Evolutionary conservation across 2,797 vertebrate species (phyloP).

Genomic region (Sorex maritimensis): DNA sequence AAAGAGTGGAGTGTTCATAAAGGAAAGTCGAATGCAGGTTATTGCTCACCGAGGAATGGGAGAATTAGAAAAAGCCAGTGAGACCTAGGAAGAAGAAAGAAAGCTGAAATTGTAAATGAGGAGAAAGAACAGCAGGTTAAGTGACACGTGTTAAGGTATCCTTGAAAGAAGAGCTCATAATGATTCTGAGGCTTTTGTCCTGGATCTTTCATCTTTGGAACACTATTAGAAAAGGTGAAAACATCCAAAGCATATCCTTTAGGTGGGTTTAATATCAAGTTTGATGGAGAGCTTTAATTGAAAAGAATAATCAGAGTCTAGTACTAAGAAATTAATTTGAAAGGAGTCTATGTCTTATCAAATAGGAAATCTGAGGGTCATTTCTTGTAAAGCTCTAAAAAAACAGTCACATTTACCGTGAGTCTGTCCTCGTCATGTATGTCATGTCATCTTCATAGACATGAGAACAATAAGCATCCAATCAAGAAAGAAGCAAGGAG

Average conservation of each 20-base stretch:
- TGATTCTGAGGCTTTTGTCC: not conserved
- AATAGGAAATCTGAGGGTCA: not conserved
- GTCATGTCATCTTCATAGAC: not conserved
- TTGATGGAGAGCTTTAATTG: constrained; percentile 41
- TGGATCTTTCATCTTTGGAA: constrained; percentile 24
- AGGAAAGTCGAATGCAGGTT: not conserved
- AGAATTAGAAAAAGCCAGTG: not conserved
- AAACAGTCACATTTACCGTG: too few species aligned
- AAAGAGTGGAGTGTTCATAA: not conserved
- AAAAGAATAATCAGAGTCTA: constrained; percentile 32
- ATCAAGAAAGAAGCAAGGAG: not conserved
- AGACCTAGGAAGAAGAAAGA: not conserved
- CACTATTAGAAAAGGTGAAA: constrained; percentile 1
- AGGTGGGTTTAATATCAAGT: not conserved
- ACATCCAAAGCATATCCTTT: not conserved
- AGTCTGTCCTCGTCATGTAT: too few species aligned
- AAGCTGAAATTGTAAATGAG: not conserved
- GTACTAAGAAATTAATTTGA: constrained; percentile 13
- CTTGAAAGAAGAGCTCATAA: not conserved
- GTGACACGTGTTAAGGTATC: not conserved
- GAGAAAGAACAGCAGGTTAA: not conserved
- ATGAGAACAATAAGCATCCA: not conserved
- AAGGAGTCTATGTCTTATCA: constrained; percentile 46
- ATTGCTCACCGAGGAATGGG: constrained; percentile 2
- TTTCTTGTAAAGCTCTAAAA: not conserved